Percentiles rank a stretch among this genome's conserved stretches.
phyloP scores from a whole-genome alignment of 2,113 vertebrate species.

The Campylomormyrus tamandua region DNA sequence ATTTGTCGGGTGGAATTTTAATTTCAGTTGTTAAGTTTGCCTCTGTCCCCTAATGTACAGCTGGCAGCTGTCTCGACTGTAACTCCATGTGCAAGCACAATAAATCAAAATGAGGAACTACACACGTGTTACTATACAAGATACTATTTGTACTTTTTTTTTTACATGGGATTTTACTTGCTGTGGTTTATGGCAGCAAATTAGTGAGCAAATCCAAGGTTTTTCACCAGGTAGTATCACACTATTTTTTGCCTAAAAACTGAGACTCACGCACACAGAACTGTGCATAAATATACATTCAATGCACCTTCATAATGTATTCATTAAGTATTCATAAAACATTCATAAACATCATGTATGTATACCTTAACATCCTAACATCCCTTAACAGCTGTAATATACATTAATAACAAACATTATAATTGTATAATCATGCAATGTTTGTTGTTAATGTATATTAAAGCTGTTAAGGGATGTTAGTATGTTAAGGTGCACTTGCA shows the following conservation, averaged over 20 bases:
- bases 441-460: too few relatives aligned
- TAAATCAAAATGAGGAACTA: background rate
- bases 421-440: too few relatives aligned
- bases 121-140: background rate
- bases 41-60: background rate
- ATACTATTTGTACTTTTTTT: background rate
- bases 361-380: too few relatives aligned
- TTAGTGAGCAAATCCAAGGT: background rate
- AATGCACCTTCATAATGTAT: too few relatives aligned
- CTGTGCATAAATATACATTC: background rate
- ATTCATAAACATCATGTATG: too few relatives aligned
- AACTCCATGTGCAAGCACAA: background rate
- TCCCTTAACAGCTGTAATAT: too few relatives aligned
- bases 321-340: too few relatives aligned
- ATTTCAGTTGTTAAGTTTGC: background rate
- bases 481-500: too few relatives aligned
- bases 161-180: background rate
- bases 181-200: background rate
- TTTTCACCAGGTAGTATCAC: background rate
- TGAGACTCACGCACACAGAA: background rate
- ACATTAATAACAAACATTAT: too few relatives aligned
- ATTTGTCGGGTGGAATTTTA: background rate
- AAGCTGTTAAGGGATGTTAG: too few relatives aligned
- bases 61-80: background rate
- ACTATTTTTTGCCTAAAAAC: background rate